Base-by-base conservation (phyloP, 2,888 invertebrate species). In the Lithophane semibrunnea region DNA sequence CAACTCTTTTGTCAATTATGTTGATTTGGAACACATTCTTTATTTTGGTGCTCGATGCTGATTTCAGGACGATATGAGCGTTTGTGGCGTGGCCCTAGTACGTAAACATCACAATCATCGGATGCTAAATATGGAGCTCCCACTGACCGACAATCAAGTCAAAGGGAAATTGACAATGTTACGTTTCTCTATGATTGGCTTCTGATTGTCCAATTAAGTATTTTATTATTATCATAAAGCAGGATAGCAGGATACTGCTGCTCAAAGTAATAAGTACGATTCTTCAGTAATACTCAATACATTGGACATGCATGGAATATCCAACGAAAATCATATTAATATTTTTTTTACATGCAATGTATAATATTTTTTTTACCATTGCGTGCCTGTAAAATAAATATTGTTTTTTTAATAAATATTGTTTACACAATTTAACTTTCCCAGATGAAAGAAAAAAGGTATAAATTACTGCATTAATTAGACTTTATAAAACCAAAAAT, bases 111-210 rank as follows among this genome's bases (percentile, higher is more conserved):
- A 63, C 63, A 21, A 21, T 42, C 42, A 44, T 16, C 9, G 16
- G 42, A 64, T n/a, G n/a, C n/a, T 64, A 42, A 64, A 44, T 64
- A 64, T 13, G 64, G 16, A 64, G n/a, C 64, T 44, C n/a, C 42
- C 63, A 64, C 0, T 42, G 8, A n/a, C 63, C 8, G 13, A 42
- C 13, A 13, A n/a, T n/a, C 63, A 21, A 42, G 21, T n/a, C 21
- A 63, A 63, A 42, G 3, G 8, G n/a, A 64, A n/a, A n/a, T 64
- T 42, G 13, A 13, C 42, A 13, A 13, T 13, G 13, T 42, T 52
- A 52, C 52, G 18, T 52, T 42, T 16, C 13, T 64, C 42, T n/a
- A 13, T 8, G 18, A 42, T 64, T 42, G n/a, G n/a, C 1, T 64
- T 42, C 64, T n/a, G 9, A 16, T n/a, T 42, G 12, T 63, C 21